Percentiles rank a stretch among this genome's conserved stretches.
phyloP scores from a whole-genome alignment of 2,113 vertebrate genomes.

The Labrus mixtus region DNA sequence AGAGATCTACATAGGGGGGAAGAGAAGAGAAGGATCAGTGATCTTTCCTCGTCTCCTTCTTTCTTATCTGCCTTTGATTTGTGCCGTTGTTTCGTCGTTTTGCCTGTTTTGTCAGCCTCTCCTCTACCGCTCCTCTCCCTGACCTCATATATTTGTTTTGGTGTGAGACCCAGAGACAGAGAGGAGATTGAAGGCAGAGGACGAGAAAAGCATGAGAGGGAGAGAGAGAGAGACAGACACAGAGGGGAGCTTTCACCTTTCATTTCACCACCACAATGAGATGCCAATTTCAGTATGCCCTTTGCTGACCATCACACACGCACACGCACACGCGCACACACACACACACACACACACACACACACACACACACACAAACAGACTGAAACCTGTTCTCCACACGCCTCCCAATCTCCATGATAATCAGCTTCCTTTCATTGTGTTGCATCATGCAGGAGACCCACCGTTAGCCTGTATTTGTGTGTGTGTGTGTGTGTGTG shows the following conservation, averaged over 20 bases:
- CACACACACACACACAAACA: constrained; percentile 29
- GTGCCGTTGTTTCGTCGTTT: constrained; percentile 10
- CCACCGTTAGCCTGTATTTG: constrained; percentile 3
- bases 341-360: constrained; percentile 39
- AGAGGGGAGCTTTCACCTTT: constrained; percentile 70
- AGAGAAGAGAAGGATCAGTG: neutral
- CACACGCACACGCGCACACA: constrained; percentile 31
- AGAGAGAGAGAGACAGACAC: constrained; percentile 14
- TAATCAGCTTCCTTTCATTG: constrained; percentile 79
- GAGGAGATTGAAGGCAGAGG: constrained; percentile 6
- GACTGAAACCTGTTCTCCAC: constrained; percentile 53
- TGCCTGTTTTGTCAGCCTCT: neutral
- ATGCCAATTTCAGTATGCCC: constrained; percentile 72
- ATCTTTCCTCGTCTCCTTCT: neutral
- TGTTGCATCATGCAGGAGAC: constrained; percentile 78
- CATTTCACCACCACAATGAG: constrained; percentile 69
- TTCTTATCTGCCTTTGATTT: constrained; percentile 16
- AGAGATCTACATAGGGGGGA: constrained; percentile 4
- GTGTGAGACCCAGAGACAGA: constrained; percentile 35
- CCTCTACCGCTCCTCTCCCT: constrained; percentile 24
- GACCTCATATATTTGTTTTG: constrained; percentile 62
- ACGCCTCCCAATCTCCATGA: constrained; percentile 66
- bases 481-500: constrained; percentile 47
- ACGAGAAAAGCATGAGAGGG: constrained; percentile 12
- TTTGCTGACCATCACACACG: constrained; percentile 73